Evolutionary conservation across 2,113 vertebrate genomes (phyloP), one percentile per base, ranked within the genome.

Genomic region (Malaclemys terrapin): DNA sequence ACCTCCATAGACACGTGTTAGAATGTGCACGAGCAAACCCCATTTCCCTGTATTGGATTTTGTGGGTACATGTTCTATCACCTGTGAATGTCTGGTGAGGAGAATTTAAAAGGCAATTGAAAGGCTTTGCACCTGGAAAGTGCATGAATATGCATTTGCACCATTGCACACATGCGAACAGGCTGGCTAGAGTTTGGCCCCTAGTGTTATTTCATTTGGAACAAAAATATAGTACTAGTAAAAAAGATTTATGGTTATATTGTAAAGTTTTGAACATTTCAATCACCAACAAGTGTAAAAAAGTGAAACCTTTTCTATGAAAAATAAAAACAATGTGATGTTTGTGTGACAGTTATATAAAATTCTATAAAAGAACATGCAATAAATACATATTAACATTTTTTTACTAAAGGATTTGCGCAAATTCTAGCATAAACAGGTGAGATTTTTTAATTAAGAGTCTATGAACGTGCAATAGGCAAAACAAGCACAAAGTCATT

Each of bases 401-500:
- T n/a, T 45, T 80, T 16, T 38, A 80, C 5, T 38, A 89, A 59
- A 89, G 31, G 29, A 56, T 8, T 8, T 54, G 35, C 11, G 86
- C 69, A 31, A 1, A 50, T 31, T 24, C 22, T 20, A 1, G 12
- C 56, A 80, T 45, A 54, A 47, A 3, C 11, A 42, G 89, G 35
- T 1, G 89, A 79, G 47, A n/a, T 19, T 89, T n/a, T 72, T 80
- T 53, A 72, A 85, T 95, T 80, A 90, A 86, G 24, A 10, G 5
- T 85, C 8, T 87, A 59, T 47, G 35, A 91, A 85, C 85, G 3
- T 59, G 49, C 45, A 85, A 8, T 16, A 82, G 1, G 3, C 80
- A 72, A 94, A 94, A 87, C 27, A 91, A 25, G 17, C 52, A 90
- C 24, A 11, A 35, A 84, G 42, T 92, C 35, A 82, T 95, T 96